Base-by-base conservation (phyloP, 2,888 invertebrate genomes). In the Cheilosia vernalis region DNA sequence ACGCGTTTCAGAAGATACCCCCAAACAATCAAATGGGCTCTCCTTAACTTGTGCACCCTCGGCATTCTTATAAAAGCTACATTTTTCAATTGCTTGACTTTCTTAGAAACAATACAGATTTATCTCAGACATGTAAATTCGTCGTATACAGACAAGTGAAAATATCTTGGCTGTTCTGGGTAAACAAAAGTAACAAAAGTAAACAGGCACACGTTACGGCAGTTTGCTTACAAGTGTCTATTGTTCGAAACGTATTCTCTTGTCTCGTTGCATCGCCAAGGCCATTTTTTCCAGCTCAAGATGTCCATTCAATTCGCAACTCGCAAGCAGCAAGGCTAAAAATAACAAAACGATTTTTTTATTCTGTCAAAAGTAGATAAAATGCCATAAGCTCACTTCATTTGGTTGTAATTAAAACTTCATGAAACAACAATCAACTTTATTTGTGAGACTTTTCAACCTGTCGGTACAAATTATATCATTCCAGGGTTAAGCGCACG, bases 41-140 rank as follows among this genome's bases (percentile, higher is more conserved):
- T 21, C 33, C 21, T 49, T 21, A 49, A 64, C 17, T 37, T 37
- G 2, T 47, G n/a, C 19, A 30, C 40, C 37, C 21, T 27, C 15
- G 15, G 24, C 5, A 13, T 15, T 24, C 37, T 24, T 24, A 15
- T 15, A 40, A 27, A 27, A 47, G 17, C 17, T 15, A 15, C 27
- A 33, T n/a, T 15, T 49, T 33, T 70, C 70, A 60, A 70, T 58
- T 70, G 49, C 49, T 40, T 42, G 5, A 37, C n/a, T 30, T 56
- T 56, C 21, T 42, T 4, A 15, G 40, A 21, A 9, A 73, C 19
- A 44, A n/a, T 15, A 51, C 15, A 15, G 3, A 40, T 27, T 56
- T 37, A 58, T 17, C 60, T 47, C 60, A 73, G 73, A 73, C 33
- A 55, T 73, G 53, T 37, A 47, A 56, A 73, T 73, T 44, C 60